Conservation (phyloP, 2,113 vertebrate species). For the Microcebus griseorufus region DNA sequence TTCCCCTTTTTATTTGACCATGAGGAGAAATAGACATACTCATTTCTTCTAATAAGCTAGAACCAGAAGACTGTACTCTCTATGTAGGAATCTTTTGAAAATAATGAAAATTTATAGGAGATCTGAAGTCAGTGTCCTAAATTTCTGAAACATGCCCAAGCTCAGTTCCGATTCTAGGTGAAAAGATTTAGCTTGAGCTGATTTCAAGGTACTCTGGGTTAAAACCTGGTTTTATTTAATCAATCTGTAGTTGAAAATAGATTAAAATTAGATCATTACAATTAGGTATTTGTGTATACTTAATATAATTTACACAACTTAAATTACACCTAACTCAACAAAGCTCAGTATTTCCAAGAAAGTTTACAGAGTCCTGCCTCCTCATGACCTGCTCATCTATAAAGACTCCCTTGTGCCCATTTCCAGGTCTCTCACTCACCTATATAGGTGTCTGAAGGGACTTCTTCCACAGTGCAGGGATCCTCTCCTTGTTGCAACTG, state of each 20-base stretch:
- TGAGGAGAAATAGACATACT: not conserved
- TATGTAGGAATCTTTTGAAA: not conserved
- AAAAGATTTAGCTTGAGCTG: not conserved
- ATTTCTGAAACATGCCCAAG: not conserved
- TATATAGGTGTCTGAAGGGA: not conserved
- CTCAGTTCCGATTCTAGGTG: not conserved
- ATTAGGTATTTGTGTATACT: not conserved
- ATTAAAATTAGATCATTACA: not conserved
- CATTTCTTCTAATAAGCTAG: not conserved
- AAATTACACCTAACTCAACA: not conserved
- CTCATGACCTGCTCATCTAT: too few species aligned
- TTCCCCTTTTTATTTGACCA: not conserved
- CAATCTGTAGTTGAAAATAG: not conserved
- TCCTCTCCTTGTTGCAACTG: conserved; percentile 61
- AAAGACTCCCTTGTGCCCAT: not conserved
- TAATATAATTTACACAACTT: not conserved
- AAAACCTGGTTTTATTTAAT: not conserved
- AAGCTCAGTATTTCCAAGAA: not conserved
- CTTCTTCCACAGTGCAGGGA: conserved; percentile 25
- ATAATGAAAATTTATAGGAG: not conserved
- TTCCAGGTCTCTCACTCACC: conserved; percentile 18
- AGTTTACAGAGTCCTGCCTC: not conserved
- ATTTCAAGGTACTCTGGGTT: not conserved
- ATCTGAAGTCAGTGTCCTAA: not conserved
- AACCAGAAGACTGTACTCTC: not conserved